phyloP scores from a whole-genome alignment of 2,797 vertebrate species.

The Ispidina picta region DNA sequence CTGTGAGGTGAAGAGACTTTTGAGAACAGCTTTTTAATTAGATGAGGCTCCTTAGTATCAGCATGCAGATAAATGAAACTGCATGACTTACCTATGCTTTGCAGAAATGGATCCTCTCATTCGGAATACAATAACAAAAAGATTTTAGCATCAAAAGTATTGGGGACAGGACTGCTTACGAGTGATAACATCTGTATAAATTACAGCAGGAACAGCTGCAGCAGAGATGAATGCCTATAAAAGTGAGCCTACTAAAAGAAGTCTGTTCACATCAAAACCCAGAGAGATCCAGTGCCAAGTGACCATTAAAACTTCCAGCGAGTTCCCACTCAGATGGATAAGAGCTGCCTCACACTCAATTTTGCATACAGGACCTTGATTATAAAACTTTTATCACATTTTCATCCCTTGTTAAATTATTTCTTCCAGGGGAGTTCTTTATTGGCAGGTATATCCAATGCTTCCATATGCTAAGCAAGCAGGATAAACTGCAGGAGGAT shows the following conservation, averaged over 20 bases:
- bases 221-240: conserved; percentile 16
- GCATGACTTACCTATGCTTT: conserved; percentile 16
- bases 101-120: conserved; percentile 32
- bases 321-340: not conserved
- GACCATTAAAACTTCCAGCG: conserved; percentile 5
- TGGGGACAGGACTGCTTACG: not conserved
- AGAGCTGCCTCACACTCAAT: not conserved
- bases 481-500: conserved; percentile 18
- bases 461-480: conserved; percentile 30
- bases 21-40: conserved; percentile 53
- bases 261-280: not conserved
- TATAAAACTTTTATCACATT: conserved; percentile 47
- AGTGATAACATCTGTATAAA: conserved; percentile 21
- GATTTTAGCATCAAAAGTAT: conserved; percentile 33
- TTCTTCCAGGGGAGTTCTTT: conserved; percentile 33
- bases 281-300: conserved; percentile 20
- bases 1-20: conserved; percentile 31
- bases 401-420: conserved; percentile 40
- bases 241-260: not conserved
- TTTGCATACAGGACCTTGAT: conserved; percentile 17
- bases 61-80: conserved; percentile 7
- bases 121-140: not conserved
- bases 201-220: conserved; percentile 31
- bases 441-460: not conserved
- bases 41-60: conserved; percentile 11